Percentiles rank a stretch among this genome's conserved stretches.
Evolutionary conservation across 2,888 invertebrate species (phyloP).

Genomic region (Scaeva pyrastri): DNA sequence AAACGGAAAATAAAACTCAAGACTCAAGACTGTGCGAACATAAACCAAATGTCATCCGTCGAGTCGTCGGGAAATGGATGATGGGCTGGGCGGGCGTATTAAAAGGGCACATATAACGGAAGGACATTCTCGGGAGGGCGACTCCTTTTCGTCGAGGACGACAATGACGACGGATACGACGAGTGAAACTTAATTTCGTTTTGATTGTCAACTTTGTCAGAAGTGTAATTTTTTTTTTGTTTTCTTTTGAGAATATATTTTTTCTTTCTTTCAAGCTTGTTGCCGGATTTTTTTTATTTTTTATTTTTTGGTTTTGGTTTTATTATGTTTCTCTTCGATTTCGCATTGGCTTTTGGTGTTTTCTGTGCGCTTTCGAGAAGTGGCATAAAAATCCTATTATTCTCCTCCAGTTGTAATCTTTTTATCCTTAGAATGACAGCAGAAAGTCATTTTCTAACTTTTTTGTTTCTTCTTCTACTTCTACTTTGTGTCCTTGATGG

Average conservation of each 20-base stretch:
- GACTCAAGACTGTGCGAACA: constrained; percentile 64
- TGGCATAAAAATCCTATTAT: constrained; percentile 78
- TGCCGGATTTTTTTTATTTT: constrained; percentile 21
- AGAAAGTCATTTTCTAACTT: constrained; percentile 76
- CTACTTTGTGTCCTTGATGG: constrained; percentile 22
- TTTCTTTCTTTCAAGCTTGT: constrained; percentile 14
- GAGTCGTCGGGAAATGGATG: constrained; percentile 37
- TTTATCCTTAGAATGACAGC: constrained; percentile 77
- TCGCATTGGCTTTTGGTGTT: constrained; percentile 54
- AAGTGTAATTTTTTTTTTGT: constrained; percentile 30
- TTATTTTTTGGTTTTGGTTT: constrained; percentile 10
- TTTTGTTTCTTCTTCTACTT: constrained; percentile 6
- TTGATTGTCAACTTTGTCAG: constrained; percentile 76
- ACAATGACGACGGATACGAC: constrained; percentile 31
- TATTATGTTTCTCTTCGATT: constrained; percentile 56
- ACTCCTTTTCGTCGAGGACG: constrained; percentile 31
- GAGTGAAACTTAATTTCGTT: constrained; percentile 76
- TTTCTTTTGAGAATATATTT: background rate
- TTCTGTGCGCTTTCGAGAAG: constrained; percentile 49
- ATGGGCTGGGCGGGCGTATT: constrained; percentile 14
- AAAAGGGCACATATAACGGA: constrained; percentile 11
- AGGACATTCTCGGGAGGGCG: constrained; percentile 19
- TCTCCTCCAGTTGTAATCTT: constrained; percentile 77
- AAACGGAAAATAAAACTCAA: constrained; percentile 68
- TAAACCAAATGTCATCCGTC: constrained; percentile 68